These are phyloP conservation scores for Cinclus mexicanus DNA, from an alignment of 2,113 vertebrate species.

Conservation along the genomic window DNA sequence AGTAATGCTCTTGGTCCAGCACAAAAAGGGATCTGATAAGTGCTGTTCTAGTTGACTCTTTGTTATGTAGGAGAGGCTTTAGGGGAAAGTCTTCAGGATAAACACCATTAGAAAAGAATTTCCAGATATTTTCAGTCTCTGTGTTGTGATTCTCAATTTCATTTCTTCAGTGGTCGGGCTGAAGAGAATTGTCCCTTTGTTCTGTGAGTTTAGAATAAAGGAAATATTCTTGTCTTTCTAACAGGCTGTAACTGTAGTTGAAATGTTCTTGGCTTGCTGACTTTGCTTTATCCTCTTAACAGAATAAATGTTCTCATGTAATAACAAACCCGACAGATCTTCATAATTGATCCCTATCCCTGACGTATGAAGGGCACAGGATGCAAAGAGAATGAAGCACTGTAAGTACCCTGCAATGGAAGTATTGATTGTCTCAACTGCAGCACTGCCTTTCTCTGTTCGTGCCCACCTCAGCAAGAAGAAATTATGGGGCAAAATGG, in stretches of 20 bases:
- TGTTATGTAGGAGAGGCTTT: background rate
- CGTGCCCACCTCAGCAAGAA: conserved; percentile 51
- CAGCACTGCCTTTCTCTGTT: background rate
- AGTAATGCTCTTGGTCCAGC: background rate
- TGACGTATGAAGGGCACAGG: conserved; percentile 38
- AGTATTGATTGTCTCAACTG: conserved; percentile 53
- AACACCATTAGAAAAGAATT: background rate
- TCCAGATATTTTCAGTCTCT: background rate
- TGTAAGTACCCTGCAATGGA: background rate
- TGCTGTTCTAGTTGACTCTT: background rate
- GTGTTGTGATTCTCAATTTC: background rate
- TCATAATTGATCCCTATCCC: conserved; percentile 44
- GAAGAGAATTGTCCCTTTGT: background rate
- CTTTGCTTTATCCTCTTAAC: conserved; percentile 42
- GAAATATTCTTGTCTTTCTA: background rate
- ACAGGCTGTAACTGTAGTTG: background rate
- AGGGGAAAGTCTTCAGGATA: background rate
- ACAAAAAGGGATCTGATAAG: background rate
- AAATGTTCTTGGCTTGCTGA: conserved; percentile 39
- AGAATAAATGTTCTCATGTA: conserved; percentile 47
- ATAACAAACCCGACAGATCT: conserved; percentile 40
- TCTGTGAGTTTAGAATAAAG: background rate
- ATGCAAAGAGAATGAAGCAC: conserved; percentile 19
- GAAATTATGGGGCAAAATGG: conserved; percentile 23
- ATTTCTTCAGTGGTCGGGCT: background rate